Base-by-base conservation (phyloP, 1,140 invertebrate genomes). In the Drosophila quadrilineata region DNA sequence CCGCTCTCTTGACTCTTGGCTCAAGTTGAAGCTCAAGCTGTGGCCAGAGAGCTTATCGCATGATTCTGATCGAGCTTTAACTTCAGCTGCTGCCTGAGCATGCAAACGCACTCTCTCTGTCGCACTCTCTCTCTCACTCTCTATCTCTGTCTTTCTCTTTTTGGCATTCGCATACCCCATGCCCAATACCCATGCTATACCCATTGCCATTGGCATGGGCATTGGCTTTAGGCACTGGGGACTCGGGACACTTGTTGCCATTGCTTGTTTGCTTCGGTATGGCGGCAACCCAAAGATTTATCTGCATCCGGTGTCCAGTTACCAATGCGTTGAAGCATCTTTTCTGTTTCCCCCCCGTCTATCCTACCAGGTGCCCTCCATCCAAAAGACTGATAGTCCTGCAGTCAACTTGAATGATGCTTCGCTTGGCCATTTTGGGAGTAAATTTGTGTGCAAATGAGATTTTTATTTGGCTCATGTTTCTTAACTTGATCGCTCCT, bases 241-340 rank as follows among this genome's bases (percentile, higher is more conserved):
- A n/a, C n/a, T n/a, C n/a, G n/a, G n/a, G n/a, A n/a, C n/a, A n/a
- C 40, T 45, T 26, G 41, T 45, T 26, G 33, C 31, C 50, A 33
- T 36, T 43, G 22, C 9, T 41, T 26, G 9, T n/a, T 28, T 19
- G 57, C 65, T 16, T 9, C 21, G 35, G 50, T 26, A 40, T 31
- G 62, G 56, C 62, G 67, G 75, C 77, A 73, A 54, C 17, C 49
- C 65, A 80, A 66, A 86, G 85, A 87, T 87, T 87, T 88, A 87
- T 87, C 85, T 87, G 75, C 85, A 87, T 87, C 85, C 85, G 85
- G 85, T 85, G 80, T 85, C 79, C 79, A 85, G 79, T 85, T 85
- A 85, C 76, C 68, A 49, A n/a, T n/a, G n/a, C n/a, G n/a, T n/a
- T n/a, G n/a, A n/a, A n/a, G n/a, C n/a, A n/a, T n/a, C n/a, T n/a